Evolutionary conservation across 2,888 invertebrate genomes (phyloP).

Genomic region (Trichopoda pennipes): DNA sequence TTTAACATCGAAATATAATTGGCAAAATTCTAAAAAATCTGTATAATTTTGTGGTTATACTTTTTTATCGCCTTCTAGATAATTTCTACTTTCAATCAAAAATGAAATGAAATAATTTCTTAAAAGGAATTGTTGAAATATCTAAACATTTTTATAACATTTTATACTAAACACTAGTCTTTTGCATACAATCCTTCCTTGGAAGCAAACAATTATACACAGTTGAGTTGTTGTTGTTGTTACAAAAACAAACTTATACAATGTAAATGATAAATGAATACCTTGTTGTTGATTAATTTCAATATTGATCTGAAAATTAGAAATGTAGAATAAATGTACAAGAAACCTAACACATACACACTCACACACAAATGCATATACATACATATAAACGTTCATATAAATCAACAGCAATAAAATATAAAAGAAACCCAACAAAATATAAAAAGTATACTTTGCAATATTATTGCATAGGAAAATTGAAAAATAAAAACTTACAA

Average conservation of each 20-base stretch:
- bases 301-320: conserved; percentile 67
- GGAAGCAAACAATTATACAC: conserved; percentile 15
- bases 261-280: conserved; percentile 58
- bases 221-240: too few relatives aligned
- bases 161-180: background rate
- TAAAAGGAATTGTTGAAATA: background rate
- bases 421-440: conserved; percentile 50
- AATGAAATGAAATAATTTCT: background rate
- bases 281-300: conserved; percentile 66
- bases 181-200: background rate
- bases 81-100: conserved; percentile 3
- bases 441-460: conserved; percentile 47
- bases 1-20: background rate
- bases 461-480: conserved; percentile 45
- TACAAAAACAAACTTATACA: conserved; percentile 47
- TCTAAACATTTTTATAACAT: background rate
- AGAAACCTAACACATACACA: conserved; percentile 13
- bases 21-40: background rate
- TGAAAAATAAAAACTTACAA: conserved; percentile 35
- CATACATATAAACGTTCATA: background rate
- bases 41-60: background rate
- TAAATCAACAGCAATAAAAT: conserved; percentile 48
- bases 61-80: background rate
- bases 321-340: conserved; percentile 47
- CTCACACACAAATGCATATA: conserved; percentile 1